These are phyloP conservation scores for Formicarius rufipectus DNA, from an alignment of 2,113 vertebrate genomes.

Conservation along the genomic window DNA sequence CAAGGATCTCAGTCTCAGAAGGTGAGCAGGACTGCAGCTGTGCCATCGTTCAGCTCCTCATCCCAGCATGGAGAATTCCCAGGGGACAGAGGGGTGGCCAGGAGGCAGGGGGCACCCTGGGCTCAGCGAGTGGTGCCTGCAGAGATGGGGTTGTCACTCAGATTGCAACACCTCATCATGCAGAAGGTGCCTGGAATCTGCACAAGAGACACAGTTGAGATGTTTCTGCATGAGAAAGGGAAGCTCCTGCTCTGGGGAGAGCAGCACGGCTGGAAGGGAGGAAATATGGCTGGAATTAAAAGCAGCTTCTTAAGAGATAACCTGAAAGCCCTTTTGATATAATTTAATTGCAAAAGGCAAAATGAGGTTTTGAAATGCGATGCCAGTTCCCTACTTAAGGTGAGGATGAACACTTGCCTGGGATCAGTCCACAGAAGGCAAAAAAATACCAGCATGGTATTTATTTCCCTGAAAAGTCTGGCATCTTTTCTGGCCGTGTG, in stretches of 20 bases:
- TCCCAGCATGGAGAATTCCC: neutral
- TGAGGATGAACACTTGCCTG: neutral
- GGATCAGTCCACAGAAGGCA: neutral
- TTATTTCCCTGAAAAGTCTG: neutral
- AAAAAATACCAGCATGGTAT: neutral
- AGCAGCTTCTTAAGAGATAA: conserved; percentile 22
- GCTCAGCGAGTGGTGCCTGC: fast-evolving
- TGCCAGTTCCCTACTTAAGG: neutral
- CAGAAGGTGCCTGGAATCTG: neutral
- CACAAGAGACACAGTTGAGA: fast-evolving
- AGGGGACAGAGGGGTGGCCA: neutral
- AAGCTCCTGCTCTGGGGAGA: neutral
- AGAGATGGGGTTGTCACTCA: neutral
- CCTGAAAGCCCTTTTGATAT: conserved; percentile 30
- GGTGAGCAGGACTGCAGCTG: fast-evolving
- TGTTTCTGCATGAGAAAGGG: neutral
- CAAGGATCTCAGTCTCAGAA: neutral
- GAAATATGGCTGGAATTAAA: conserved; percentile 32
- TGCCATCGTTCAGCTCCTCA: neutral
- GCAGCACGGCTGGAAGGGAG: neutral
- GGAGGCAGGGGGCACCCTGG: neutral
- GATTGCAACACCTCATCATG: fast-evolving
- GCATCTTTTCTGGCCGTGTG: neutral
- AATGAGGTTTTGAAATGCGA: neutral
- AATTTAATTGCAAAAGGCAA: conserved; percentile 27